Conservation (phyloP, 1,140 invertebrate genomes). For the Laupala kohalensis region DNA sequence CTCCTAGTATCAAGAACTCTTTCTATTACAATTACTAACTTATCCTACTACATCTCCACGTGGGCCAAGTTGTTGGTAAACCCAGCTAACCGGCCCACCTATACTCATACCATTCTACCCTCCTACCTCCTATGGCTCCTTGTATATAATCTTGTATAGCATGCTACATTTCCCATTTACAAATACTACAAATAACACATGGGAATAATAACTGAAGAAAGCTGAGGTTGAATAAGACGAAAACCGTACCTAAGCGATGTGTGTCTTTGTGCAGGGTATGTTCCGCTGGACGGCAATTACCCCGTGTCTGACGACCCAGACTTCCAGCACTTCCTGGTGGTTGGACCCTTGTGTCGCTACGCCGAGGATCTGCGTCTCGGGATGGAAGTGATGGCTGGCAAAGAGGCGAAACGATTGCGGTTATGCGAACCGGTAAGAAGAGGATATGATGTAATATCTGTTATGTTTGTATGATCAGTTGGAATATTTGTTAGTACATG, state of each 20-base stretch:
- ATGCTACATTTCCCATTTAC: no score
- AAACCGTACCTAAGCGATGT: not conserved
- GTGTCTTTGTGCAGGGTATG: conserved; percentile 27
- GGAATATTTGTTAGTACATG: no score
- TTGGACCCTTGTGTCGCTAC: conserved; percentile 84
- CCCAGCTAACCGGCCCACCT: no score
- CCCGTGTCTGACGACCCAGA: conserved; percentile 33
- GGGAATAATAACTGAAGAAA: not conserved
- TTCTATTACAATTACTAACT: no score
- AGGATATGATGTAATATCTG: not conserved
- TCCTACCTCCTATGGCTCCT: no score
- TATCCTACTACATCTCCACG: no score
- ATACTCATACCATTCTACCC: no score
- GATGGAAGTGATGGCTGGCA: conserved; percentile 53
- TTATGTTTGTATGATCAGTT: no score
- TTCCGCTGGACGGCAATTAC: conserved; percentile 41
- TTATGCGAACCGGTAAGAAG: conserved; percentile 10
- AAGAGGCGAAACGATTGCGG: conserved; percentile 26
- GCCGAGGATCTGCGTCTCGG: conserved; percentile 71
- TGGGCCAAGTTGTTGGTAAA: no score
- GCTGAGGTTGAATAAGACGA: not conserved
- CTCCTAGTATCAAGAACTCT: no score
- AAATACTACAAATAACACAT: no score
- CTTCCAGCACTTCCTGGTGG: conserved; percentile 29
- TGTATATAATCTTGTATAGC: no score